Conservation (phyloP, 2,113 vertebrate species). For the Hepsetus odoe region DNA sequence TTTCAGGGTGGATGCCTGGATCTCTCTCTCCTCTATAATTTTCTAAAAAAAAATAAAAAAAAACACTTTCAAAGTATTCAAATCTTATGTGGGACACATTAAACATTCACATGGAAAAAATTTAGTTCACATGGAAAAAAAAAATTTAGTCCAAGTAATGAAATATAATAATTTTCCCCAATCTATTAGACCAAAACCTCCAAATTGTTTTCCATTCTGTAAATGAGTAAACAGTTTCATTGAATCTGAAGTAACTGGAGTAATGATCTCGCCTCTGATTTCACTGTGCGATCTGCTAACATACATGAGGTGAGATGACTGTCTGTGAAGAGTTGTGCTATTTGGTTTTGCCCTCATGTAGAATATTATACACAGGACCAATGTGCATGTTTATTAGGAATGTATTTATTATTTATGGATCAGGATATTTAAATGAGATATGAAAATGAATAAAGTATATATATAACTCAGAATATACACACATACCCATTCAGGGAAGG, state of each 20-base stretch:
- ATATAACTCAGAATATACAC: too few relatives aligned
- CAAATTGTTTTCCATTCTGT: neutral
- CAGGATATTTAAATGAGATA: too few relatives aligned
- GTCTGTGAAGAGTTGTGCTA: neutral
- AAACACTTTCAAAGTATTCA: neutral
- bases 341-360: neutral
- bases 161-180: neutral
- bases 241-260: constrained; percentile 6
- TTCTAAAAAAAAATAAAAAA: too few relatives aligned
- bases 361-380: neutral
- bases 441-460: too few relatives aligned
- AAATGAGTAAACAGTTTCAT: constrained; percentile 13
- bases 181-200: neutral
- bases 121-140: neutral
- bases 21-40: neutral
- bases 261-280: neutral
- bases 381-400: too few relatives aligned
- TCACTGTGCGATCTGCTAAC: neutral
- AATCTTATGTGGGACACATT: neutral
- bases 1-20: too few relatives aligned
- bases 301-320: neutral
- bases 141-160: neutral
- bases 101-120: neutral
- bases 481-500: too few relatives aligned
- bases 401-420: too few relatives aligned